Evolutionary conservation across 2,797 vertebrate species (phyloP), one percentile per base, ranked within the genome.

Genomic region (Falco biarmicus): DNA sequence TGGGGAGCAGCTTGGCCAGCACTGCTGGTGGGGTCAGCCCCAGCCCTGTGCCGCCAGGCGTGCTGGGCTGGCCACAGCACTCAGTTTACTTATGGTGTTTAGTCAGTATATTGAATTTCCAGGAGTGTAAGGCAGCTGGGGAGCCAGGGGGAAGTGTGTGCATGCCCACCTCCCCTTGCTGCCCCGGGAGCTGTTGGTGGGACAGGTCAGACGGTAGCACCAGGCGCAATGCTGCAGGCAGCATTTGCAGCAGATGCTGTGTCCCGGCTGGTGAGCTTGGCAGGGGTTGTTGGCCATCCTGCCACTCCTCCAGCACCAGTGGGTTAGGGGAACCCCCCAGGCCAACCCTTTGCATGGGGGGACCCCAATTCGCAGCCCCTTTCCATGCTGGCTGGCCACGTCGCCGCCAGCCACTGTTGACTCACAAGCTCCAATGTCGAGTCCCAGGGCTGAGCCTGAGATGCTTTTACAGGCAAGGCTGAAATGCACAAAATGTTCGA

Each of bases 401-500:
- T 76, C 15, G 84, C 77, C 37, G 48, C 96, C 60, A 86, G 91
- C 79, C 60, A 6, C 71, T 51, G 87, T 91, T 87, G 79, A 76
- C 73, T 89, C 93, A 71, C 47, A 54, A 70, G 84, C 81, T 89
- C 88, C 47, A 12, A 11, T 16, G 29, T 2, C 6, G 25, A 70
- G 83, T 60, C 34, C 85, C 84, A 1, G 50, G 80, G 94, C 92
- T 68, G 84, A 90, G 85, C 83, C 91, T 10, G 51, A 81, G 82
- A 61, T 66, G 94, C 78, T 94, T 96, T 92, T 84, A n/a, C 77
- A 90, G 93, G 84, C 90, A 22, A 54, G 84, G 90, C 95, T 91
- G 88, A 93, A 94, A 96, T 32, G 95, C 88, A 89, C 91, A 78
- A 89, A 93, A 93, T 86, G 82, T 85, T 95, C 94, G 31, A 93